Percentiles rank a stretch among this genome's conserved stretches.
phyloP scores from a whole-genome alignment of 2,797 vertebrate genomes.

The Gallirallus australis region DNA sequence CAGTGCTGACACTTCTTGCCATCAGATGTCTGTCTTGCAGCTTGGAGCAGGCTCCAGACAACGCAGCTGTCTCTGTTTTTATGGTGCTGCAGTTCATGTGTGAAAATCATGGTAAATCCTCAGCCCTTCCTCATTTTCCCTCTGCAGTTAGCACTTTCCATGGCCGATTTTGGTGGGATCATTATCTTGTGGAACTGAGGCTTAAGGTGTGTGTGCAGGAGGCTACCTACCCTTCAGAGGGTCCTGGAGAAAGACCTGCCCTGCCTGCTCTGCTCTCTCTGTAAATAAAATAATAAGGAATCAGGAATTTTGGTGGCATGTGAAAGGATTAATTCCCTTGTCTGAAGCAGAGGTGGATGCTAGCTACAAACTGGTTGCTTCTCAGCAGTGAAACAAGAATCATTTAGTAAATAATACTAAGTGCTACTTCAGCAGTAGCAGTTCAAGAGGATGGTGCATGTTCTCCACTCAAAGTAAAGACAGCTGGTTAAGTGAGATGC shows the following conservation, averaged over 20 bases:
- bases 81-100: background rate
- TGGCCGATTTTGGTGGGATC: background rate
- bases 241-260: background rate
- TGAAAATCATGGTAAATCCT: background rate
- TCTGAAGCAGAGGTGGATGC: background rate
- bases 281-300: background rate
- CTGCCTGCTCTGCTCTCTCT: background rate
- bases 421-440: background rate
- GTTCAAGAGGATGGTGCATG: background rate
- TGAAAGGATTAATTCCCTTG: background rate
- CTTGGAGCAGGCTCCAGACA: background rate
- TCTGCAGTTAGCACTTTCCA: background rate
- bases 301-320: background rate
- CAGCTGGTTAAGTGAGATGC: background rate
- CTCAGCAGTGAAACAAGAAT: background rate
- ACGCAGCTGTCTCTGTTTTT: background rate
- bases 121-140: rapidly evolving
- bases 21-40: background rate
- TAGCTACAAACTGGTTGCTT: background rate
- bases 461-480: background rate
- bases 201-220: background rate
- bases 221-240: background rate
- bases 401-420: background rate
- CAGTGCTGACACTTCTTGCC: background rate
- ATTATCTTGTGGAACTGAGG: background rate